phyloP scores from a whole-genome alignment of 2,888 invertebrate species.

The Drosophila niveifrons region DNA sequence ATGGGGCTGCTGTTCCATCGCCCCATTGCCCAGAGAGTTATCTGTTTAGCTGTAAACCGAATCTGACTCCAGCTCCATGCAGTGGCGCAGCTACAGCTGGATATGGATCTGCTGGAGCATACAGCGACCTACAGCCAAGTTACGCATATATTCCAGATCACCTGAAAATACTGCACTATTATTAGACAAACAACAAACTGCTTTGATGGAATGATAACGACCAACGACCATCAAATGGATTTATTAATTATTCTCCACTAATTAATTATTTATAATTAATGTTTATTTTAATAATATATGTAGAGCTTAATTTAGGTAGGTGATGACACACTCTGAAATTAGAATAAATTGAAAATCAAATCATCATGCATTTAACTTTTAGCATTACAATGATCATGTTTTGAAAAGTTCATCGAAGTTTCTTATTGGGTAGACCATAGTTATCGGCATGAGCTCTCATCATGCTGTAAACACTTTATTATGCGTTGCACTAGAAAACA shows the following conservation, averaged over 20 bases:
- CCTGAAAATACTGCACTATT: slow-evolving; percentile 23
- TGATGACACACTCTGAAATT: slow-evolving; percentile 52
- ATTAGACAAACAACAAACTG: slow-evolving; percentile 1
- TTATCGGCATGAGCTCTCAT: background rate
- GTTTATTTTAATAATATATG: slow-evolving; percentile 6
- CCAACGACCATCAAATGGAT: slow-evolving; percentile 3
- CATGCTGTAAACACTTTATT: slow-evolving; percentile 3
- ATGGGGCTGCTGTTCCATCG: slow-evolving; percentile 47
- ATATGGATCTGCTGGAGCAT: slow-evolving; percentile 62
- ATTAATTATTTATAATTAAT: slow-evolving; percentile 12
- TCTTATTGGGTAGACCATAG: background rate
- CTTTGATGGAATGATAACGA: slow-evolving; percentile 20
- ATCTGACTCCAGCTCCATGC: slow-evolving; percentile 70
- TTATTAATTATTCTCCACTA: background rate
- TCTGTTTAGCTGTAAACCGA: slow-evolving; percentile 77
- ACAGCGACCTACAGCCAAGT: slow-evolving; percentile 50
- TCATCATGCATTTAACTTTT: too few relatives aligned
- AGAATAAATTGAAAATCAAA: slow-evolving; percentile 11
- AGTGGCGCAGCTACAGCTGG: slow-evolving; percentile 28
- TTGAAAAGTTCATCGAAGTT: background rate
- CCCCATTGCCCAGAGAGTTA: slow-evolving; percentile 76
- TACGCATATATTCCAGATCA: slow-evolving; percentile 40
- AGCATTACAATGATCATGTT: background rate
- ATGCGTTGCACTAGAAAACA: slow-evolving; percentile 8
- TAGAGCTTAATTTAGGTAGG: slow-evolving; percentile 42